Evolutionary conservation across 2,797 vertebrate species (phyloP), one percentile per base, ranked within the genome.

Genomic region (Kryptopterus vitreolus): DNA sequence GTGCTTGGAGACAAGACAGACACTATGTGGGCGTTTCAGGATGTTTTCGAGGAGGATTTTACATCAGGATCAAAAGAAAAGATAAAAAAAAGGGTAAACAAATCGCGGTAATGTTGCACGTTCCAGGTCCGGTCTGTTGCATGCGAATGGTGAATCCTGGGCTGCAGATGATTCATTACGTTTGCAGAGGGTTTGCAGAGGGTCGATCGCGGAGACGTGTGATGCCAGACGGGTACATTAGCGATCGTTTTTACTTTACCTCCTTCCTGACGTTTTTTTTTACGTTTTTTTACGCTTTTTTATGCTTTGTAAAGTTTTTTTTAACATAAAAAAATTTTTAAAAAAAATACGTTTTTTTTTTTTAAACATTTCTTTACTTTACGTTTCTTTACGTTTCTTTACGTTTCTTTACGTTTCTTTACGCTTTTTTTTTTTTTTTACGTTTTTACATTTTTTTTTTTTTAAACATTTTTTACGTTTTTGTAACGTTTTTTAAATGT

Each of bases 221-320:
- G 61, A 50, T 15, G 76, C 74, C 84, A 87, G 85, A 87, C 87
- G 85, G 85, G 76, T 79, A 76, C 29, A 55, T 84, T 77, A 78
- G 79, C 76, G 78, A 63, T 78, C 61, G n/a, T n/a, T n/a, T n/a
- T n/a, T n/a, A n/a, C 26, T 69, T 12, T 22, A 55, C 57, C 38
- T 68, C 11, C 69, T 77, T 78, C 68, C 81, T 88, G 85, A 82
- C 83, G 38, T 0, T 3, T 38, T 38, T 38, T 38, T 38, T 38
- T 9, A n/a, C n/a, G n/a, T n/a, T n/a, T n/a, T n/a, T n/a, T n/a
- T n/a, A n/a, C n/a, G n/a, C n/a, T n/a, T n/a, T n/a, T n/a, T n/a
- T n/a, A n/a, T n/a, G n/a, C n/a, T n/a, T n/a, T n/a, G n/a, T n/a
- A n/a, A n/a, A n/a, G n/a, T n/a, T n/a, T n/a, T n/a, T n/a, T n/a